These are phyloP conservation scores for Zaprionus ornatus DNA, from an alignment of 1,140 invertebrate species.

Conservation along the genomic window DNA sequence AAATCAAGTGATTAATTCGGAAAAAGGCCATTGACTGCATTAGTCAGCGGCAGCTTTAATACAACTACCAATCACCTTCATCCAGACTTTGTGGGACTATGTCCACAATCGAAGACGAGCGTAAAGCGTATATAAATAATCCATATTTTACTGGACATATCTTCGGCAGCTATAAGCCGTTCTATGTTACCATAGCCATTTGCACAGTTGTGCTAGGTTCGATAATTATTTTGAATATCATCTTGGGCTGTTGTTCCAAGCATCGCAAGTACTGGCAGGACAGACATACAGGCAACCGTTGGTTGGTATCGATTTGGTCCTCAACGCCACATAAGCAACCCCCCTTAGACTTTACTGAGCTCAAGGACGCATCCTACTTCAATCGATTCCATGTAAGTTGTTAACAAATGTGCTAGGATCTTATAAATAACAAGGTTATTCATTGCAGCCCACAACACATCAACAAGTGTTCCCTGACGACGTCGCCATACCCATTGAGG, in stretches of 20 bases:
- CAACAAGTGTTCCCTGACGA: constrained; percentile 80
- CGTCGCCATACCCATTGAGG: constrained; percentile 67
- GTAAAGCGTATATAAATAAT: constrained; percentile 87
- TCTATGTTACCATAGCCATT: constrained; percentile 91
- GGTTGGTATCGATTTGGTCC: constrained; percentile 92
- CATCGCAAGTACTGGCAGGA: constrained; percentile 92
- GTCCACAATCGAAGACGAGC: constrained; percentile 87
- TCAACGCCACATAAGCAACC: constrained; percentile 92
- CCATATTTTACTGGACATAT: constrained; percentile 87
- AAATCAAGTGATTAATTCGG: constrained; percentile 27
- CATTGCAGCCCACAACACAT: constrained; percentile 67
- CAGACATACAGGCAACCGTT: constrained; percentile 92
- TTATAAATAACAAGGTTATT: neutral
- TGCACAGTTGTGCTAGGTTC: constrained; percentile 88
- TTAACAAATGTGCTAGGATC: neutral
- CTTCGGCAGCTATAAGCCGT: constrained; percentile 88
- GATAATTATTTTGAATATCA: constrained; percentile 90
- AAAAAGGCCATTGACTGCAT: constrained; percentile 35
- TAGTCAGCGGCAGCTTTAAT: constrained; percentile 35
- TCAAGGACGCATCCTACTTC: constrained; percentile 85
- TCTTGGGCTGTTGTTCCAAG: constrained; percentile 91
- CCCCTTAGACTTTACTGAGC: constrained; percentile 91
- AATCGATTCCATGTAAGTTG: constrained; percentile 68
- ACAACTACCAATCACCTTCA: constrained; percentile 33
- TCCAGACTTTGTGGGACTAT: constrained; percentile 77